phyloP scores from a whole-genome alignment of 2,888 invertebrate species.

The Cataglyphis altisquamis region DNA sequence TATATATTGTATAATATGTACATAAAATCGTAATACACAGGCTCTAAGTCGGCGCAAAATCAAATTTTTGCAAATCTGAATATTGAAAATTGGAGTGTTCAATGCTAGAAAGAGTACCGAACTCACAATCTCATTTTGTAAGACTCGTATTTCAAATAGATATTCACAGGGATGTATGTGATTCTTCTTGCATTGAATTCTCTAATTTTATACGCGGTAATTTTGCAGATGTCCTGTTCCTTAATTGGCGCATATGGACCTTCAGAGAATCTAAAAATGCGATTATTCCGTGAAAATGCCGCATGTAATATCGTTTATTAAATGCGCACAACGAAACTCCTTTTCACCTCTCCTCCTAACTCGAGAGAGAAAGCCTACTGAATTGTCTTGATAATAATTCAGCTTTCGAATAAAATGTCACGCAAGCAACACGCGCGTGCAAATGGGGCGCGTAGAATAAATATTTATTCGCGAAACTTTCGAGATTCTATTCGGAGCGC shows the following conservation, averaged over 20 bases:
- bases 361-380: background rate
- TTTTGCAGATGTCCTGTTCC: background rate
- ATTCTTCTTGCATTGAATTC: background rate
- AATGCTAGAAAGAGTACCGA: background rate
- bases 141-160: background rate
- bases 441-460: slow-evolving; percentile 13
- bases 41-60: slow-evolving; percentile 18
- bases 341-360: background rate
- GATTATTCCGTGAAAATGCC: background rate
- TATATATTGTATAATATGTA: slow-evolving; percentile 65
- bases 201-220: background rate
- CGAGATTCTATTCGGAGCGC: slow-evolving; percentile 41
- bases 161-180: background rate
- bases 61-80: background rate
- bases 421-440: slow-evolving; percentile 30
- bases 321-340: slow-evolving; percentile 18
- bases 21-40: slow-evolving; percentile 63
- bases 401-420: slow-evolving; percentile 15
- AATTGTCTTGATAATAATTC: slow-evolving; percentile 36
- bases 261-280: slow-evolving; percentile 28
- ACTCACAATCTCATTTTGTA: background rate
- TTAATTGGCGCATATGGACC: background rate
- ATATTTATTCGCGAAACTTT: slow-evolving; percentile 42
- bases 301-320: slow-evolving; percentile 13
- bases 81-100: slow-evolving; percentile 1